Percentiles rank a stretch among this genome's conserved stretches.
Evolutionary conservation across 2,888 invertebrate species (phyloP).

Genomic region (Bellardia bayeri): DNA sequence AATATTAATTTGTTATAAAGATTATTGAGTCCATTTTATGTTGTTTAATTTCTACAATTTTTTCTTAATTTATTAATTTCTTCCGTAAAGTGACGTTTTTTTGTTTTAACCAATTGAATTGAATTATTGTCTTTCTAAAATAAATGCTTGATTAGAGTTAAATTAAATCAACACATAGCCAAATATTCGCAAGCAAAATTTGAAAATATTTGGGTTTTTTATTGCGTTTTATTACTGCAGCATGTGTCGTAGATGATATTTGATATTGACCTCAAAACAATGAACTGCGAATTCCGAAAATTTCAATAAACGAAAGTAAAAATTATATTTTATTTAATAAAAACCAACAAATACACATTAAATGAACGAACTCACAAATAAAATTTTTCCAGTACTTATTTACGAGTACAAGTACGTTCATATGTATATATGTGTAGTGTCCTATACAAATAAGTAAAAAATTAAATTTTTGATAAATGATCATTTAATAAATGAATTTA

Average conservation of each 20-base stretch:
- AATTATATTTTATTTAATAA: slow-evolving; percentile 27
- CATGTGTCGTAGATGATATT: slow-evolving; percentile 47
- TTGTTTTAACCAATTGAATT: slow-evolving; percentile 12
- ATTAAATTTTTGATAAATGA: slow-evolving; percentile 42
- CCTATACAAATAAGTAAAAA: slow-evolving; percentile 1
- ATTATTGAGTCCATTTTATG: too few relatives aligned
- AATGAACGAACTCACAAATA: background rate
- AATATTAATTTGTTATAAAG: too few relatives aligned
- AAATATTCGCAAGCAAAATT: background rate
- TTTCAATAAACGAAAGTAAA: slow-evolving; percentile 49
- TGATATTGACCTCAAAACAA: slow-evolving; percentile 60
- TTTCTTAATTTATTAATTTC: background rate
- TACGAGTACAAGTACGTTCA: background rate
- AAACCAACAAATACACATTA: background rate
- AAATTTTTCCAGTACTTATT: slow-evolving; percentile 23
- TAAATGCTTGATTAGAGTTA: slow-evolving; percentile 8
- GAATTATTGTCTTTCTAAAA: slow-evolving; percentile 1
- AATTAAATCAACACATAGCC: slow-evolving; percentile 6
- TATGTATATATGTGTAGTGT: background rate
- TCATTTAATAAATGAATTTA: slow-evolving; percentile 16
- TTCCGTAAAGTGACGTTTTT: background rate
- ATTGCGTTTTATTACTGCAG: slow-evolving; percentile 26
- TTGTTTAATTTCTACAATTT: too few relatives aligned
- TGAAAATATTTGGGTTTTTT: background rate
- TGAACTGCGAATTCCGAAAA: slow-evolving; percentile 42